Base-by-base conservation (phyloP, 2,888 invertebrate species). In the Maniola hyperantus region DNA sequence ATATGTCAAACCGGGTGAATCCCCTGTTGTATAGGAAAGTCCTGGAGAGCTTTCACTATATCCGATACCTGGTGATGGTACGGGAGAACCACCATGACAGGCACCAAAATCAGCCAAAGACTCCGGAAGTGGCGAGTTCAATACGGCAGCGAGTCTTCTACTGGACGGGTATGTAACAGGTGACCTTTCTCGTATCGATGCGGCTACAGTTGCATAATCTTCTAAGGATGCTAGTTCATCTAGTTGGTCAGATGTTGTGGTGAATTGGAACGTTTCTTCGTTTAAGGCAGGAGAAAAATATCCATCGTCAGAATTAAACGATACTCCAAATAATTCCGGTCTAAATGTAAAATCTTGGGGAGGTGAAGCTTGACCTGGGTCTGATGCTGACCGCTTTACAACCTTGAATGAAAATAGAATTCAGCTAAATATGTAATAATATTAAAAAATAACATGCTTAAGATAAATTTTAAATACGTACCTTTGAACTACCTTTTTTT, bases 31-130 rank as follows among this genome's bases (percentile, higher is more conserved):
- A 83, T 97, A 97, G 5, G 97, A 92, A 7, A 97, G 94, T 60
- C 95, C 95, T 5, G 96, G 96, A 20, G 91, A 91, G 75, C 85
- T 88, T 0, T 87, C 89, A 7, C 86, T 74, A 53, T 91, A 91
- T 8, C 85, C 85, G n/a, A 92, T 86, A 8, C 91, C 89, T 8
- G 96, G 96, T 69, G 92, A 92, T 5, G 85, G 84, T 4, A 90
- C 88, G 5, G 91, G 90, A 18, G 91, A 90, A 13, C 91, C 92
- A 46, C 94, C 93, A 85, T 96, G 96, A 83, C 96, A 96, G 69
- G 97, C 95, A 77, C 96, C 96, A 84, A 97, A 96, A 84, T 97
- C 96, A 26, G 97, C 96, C 74, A 96, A 84, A 68, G 96, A 95
- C 87, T 97, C 96, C 2, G 96, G 96, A 58, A 97, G 84, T 0